These are phyloP conservation scores for Pseudomyrmex flavicornis DNA, from an alignment of 1,140 invertebrate genomes.

Conservation along the genomic window DNA sequence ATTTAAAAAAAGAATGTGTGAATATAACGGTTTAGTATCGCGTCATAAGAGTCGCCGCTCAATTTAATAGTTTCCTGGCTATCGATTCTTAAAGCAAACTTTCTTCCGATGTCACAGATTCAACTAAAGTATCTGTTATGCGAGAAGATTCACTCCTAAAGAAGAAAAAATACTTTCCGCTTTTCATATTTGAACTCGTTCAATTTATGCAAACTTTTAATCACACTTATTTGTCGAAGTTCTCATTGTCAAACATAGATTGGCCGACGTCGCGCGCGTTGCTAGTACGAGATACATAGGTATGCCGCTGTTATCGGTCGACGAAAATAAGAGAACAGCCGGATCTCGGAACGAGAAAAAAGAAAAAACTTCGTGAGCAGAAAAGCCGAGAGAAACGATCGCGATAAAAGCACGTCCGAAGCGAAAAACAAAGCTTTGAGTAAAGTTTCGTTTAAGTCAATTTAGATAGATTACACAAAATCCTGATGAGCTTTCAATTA, in stretches of 20 bases:
- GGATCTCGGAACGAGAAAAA: background rate
- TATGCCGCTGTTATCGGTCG: background rate
- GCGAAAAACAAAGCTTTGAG: constrained; percentile 3
- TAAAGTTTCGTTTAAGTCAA: constrained; percentile 30
- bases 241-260: constrained; percentile 39
- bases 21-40: background rate
- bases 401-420: background rate
- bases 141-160: background rate
- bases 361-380: background rate
- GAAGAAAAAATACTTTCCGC: background rate
- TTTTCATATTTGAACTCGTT: constrained; percentile 5
- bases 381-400: background rate
- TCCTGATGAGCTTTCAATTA: constrained; percentile 47
- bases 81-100: background rate
- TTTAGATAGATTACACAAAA: constrained; percentile 31
- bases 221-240: constrained; percentile 37
- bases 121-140: background rate
- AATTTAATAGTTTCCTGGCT: constrained; percentile 22
- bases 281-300: background rate
- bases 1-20: too few species aligned
- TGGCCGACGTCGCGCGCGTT: too few species aligned
- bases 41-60: background rate
- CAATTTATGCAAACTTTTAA: constrained; percentile 33
- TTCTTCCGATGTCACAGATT: background rate
- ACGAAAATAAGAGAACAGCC: background rate